phyloP scores from a whole-genome alignment of 1,140 invertebrate species.

The Octopus bimaculoides region DNA sequence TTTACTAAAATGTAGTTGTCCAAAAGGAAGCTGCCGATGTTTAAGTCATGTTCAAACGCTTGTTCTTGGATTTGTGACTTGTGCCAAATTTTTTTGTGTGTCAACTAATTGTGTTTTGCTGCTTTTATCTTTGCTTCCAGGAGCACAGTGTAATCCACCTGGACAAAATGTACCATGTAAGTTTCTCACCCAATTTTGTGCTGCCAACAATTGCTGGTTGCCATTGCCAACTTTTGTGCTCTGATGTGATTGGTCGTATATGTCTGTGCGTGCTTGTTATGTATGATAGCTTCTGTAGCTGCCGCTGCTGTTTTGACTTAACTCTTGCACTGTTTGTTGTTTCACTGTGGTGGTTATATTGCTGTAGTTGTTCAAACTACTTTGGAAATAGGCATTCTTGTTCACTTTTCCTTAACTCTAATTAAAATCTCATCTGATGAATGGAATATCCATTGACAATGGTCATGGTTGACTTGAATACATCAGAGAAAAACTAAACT shows the following conservation, averaged over 20 bases:
- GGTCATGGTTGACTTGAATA: too few species aligned
- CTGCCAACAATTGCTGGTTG: conserved; percentile 10
- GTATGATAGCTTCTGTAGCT: conserved; percentile 6
- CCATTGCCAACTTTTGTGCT: conserved; percentile 10
- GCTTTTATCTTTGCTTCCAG: conserved; percentile 30
- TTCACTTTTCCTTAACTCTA: neutral
- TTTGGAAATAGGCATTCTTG: neutral
- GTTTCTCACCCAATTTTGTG: conserved; percentile 19
- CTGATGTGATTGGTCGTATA: neutral
- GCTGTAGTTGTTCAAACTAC: neutral
- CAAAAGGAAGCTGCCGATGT: conserved; percentile 1
- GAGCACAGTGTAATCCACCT: conserved; percentile 33
- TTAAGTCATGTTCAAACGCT: neutral
- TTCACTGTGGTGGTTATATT: neutral
- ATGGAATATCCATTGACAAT: too few species aligned
- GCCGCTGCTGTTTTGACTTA: neutral
- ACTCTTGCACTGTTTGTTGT: conserved; percentile 1
- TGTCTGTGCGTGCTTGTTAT: neutral
- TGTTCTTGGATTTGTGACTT: conserved; percentile 4
- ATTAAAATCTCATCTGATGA: too few species aligned
- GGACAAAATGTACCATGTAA: conserved; percentile 46
- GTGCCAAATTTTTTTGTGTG: neutral
- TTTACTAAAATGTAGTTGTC: neutral
- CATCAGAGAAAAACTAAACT: too few species aligned
- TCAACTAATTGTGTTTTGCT: conserved; percentile 25